Evolutionary conservation across 2,797 vertebrate genomes (phyloP), one percentile per base, ranked within the genome.

Genomic region (Myotis pilosus): DNA sequence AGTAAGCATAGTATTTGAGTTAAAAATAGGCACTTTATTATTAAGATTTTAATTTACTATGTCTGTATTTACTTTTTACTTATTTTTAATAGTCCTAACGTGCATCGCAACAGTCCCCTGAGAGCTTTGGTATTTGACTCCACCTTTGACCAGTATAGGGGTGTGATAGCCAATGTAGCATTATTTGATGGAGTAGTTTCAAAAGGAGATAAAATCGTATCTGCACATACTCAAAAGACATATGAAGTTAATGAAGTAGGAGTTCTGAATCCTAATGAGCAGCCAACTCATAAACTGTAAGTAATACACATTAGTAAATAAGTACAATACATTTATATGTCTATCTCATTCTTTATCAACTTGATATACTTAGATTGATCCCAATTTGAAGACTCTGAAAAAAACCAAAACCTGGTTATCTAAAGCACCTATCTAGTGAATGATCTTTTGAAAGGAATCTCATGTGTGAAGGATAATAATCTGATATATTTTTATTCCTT

Each of bases 71-170:
- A 12, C 36, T 1, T 94, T 87, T 83, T 62, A 94, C 28, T 93
- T 86, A 47, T 91, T 94, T 95, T 57, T 96, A 93, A 85, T 97
- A 99, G 99, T 76, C 99, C 99, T 4, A 95, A 80, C 0, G 98
- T 98, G 15, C 98, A 95, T 28, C 72, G 90, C 9, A 91, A 98
- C 23, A 98, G 98, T n/a, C 98, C 99, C 0, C 96, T 99, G 94
- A 99, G 98, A 98, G 99, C 99, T 30, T 98, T 99, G 64, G 99
- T 99, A 51, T 99, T 99, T 96, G 99, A 99, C 97, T 99, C 99
- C 23, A 99, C 97, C 36, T 99, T 99, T 91, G 99, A 99, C 97
- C 99, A 99, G 94, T 99, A 99, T 82, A 98, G 99, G 97, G 99
- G 99, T 7, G 99, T 99, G 33, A 95, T 99, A 96, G 99, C 99